These are phyloP conservation scores for Olivierus martensii DNA, from an alignment of 1,140 invertebrate species.

Conservation along the genomic window DNA sequence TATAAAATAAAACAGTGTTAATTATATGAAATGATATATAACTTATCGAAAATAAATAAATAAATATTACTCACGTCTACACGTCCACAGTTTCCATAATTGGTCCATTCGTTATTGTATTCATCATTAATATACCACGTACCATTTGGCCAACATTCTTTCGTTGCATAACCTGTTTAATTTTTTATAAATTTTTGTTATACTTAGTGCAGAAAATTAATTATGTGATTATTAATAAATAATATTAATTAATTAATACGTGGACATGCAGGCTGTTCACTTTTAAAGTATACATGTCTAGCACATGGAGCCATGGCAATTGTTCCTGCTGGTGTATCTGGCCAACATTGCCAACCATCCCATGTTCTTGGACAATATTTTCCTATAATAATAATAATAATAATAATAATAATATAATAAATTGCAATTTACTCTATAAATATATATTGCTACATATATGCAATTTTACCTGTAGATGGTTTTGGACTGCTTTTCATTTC, in stretches of 20 bases:
- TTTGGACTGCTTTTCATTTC: neutral
- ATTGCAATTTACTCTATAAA: neutral
- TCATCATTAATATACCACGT: constrained; percentile 22
- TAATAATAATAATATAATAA: neutral
- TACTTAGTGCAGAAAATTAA: no score
- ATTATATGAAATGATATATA: neutral
- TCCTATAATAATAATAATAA: neutral
- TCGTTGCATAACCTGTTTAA: constrained; percentile 24
- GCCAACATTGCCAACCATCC: constrained; percentile 37
- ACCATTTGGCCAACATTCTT: constrained; percentile 26
- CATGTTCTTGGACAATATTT: constrained; percentile 27
- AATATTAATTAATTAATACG: constrained; percentile 19
- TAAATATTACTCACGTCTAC: constrained; percentile 21
- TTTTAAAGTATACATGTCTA: constrained; percentile 28
- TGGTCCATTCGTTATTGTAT: constrained; percentile 28
- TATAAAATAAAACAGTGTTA: neutral
- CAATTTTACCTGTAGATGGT: neutral
- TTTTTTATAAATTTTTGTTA: no score
- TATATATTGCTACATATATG: no score
- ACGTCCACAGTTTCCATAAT: constrained; percentile 29
- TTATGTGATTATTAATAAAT: no score
- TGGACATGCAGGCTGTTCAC: constrained; percentile 24
- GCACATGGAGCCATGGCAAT: constrained; percentile 25
- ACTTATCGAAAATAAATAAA: no score
- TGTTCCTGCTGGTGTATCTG: constrained; percentile 19